phyloP scores from a whole-genome alignment of 1,140 invertebrate species.

The Doryteuthis pealeii region DNA sequence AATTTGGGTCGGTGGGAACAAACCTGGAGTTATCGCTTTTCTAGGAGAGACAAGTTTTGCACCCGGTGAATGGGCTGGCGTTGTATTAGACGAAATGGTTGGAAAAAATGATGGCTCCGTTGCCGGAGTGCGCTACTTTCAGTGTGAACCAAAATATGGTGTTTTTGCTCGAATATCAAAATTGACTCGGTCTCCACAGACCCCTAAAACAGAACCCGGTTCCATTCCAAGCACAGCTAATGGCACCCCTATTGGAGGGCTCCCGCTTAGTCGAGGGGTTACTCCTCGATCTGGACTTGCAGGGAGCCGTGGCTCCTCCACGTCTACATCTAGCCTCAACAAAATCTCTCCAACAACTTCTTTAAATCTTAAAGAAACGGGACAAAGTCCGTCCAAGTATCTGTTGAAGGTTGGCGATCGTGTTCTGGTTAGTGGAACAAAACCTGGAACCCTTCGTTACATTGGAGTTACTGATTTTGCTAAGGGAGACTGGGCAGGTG shows the following conservation, averaged over 20 bases:
- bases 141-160: conserved; percentile 89
- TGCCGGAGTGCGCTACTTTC: conserved; percentile 64
- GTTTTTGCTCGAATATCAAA: conserved; percentile 90
- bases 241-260: conserved; percentile 15
- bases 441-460: conserved; percentile 82
- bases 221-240: not conserved
- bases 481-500: conserved; percentile 88
- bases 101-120: conserved; percentile 64
- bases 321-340: conserved; percentile 37
- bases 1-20: conserved; percentile 94
- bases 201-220: conserved; percentile 26
- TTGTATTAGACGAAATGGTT: conserved; percentile 56
- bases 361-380: not conserved
- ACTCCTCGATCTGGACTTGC: conserved; percentile 31
- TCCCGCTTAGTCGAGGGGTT: conserved; percentile 21
- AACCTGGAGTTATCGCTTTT: conserved; percentile 91
- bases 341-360: conserved; percentile 32
- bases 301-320: conserved; percentile 34
- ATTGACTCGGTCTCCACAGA: conserved; percentile 74
- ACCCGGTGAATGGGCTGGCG: conserved; percentile 59
- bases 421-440: conserved; percentile 86
- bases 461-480: conserved; percentile 87
- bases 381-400: conserved; percentile 19
- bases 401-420: conserved; percentile 79
- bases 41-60: conserved; percentile 85